Evolutionary conservation across 1,140 invertebrate genomes (phyloP).

Genomic region (Cyclina sinensis): DNA sequence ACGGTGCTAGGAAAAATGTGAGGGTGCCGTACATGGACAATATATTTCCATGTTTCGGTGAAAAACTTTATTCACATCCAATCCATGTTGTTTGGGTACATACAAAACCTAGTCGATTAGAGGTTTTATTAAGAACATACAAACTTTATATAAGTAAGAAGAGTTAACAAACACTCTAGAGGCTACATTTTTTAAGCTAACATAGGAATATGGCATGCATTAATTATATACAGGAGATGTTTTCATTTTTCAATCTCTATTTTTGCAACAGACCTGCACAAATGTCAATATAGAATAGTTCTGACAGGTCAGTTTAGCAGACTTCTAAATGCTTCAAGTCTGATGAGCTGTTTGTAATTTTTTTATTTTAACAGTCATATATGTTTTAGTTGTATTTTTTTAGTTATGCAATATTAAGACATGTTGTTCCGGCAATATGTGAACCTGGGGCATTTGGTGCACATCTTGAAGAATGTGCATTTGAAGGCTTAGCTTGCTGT

Average conservation of each 20-base stretch:
- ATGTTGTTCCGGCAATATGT: constrained; percentile 53
- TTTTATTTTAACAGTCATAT: not conserved
- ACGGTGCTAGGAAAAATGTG: too few species aligned
- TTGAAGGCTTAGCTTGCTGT: constrained; percentile 19
- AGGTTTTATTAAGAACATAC: too few species aligned
- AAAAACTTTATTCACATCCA: too few species aligned
- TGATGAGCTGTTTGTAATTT: not conserved
- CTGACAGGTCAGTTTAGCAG: not conserved
- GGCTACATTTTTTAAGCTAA: not conserved
- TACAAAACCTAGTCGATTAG: too few species aligned
- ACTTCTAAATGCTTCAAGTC: constrained; percentile 8
- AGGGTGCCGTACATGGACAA: too few species aligned
- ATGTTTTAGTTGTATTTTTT: not conserved
- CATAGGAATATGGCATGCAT: not conserved
- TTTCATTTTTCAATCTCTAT: not conserved
- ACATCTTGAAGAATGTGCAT: constrained; percentile 50
- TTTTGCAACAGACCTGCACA: constrained; percentile 10
- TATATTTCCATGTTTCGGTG: too few species aligned
- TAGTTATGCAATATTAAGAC: constrained; percentile 42
- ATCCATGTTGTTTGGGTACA: too few species aligned
- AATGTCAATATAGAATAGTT: not conserved
- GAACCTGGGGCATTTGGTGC: not conserved
- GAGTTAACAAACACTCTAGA: too few species aligned
- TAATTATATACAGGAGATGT: not conserved
- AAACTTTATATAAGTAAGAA: too few species aligned